A percentile compares a stretch with the other conserved stretches of the same genome.
These are phyloP conservation scores for Callithrix jacchus DNA, from an alignment of 2,113 vertebrate genomes.

Conservation along the genomic window DNA sequence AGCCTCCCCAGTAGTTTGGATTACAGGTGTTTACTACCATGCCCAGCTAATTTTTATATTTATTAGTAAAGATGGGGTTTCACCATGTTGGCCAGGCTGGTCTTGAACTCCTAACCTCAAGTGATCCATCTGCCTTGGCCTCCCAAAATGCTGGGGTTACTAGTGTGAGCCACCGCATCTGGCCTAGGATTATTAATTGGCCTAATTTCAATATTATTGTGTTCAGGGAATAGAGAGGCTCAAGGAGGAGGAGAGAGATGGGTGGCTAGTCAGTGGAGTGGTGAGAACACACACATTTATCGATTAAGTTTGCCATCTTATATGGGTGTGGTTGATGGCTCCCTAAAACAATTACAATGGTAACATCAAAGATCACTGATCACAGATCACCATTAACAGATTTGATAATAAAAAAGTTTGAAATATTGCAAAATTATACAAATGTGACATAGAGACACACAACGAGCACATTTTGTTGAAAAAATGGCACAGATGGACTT, in stretches of 20 bases:
- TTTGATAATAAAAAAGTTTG: not conserved
- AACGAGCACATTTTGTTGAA: not conserved
- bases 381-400: not conserved
- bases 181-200: not conserved
- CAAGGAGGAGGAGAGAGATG: not conserved
- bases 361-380: not conserved
- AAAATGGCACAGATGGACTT: not conserved
- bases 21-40: too few species aligned
- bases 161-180: too few species aligned
- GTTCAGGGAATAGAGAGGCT: not conserved
- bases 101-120: too few species aligned
- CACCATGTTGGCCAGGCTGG: too few species aligned
- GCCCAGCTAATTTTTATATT: too few species aligned
- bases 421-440: not conserved
- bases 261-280: not conserved
- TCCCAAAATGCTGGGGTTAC: too few species aligned
- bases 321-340: not conserved
- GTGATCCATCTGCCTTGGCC: too few species aligned
- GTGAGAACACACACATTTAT: not conserved
- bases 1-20: too few species aligned
- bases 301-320: not conserved
- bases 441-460: not conserved
- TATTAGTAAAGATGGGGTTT: too few species aligned
- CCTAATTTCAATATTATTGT: not conserved
- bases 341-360: not conserved